Base-by-base conservation (phyloP, 2,113 vertebrate species). In the Macaca nemestrina region DNA sequence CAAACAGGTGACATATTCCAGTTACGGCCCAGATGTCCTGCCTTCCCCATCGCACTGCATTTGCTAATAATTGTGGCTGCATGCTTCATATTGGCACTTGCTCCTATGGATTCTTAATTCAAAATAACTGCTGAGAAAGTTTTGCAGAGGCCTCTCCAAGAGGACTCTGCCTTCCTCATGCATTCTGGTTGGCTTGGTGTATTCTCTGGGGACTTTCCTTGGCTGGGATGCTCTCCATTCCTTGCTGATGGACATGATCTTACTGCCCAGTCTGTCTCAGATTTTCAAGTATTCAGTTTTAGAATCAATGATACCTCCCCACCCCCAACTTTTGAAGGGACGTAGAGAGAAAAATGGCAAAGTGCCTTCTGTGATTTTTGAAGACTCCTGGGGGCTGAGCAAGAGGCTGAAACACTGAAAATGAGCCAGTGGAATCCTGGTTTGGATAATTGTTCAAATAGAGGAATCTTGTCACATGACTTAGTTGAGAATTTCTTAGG, bases 81-180 rank as follows among this genome's bases (percentile, higher is more conserved):
- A 1, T 1, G 5, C 70, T 75, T 92, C 6, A 0, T 43, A 7
- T 6, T 12, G 30, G 12, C 64, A 0, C 23, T 25, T 76, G 57
- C 23, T 61, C 43, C 50, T 43, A 0, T 14, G 32, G 64, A n/a
- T 30, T 88, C 82, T 48, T 35, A 57, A 43, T 38, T 87, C 57
- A 35, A 0, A 68, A 11, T 52, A 75, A 55, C 50, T 68, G 10
- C 68, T 23, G 32, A 25, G 70, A 10, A 32, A 11, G 30, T 73
- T 91, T 73, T 64, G 38, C n/a, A 79, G 72, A 72, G 35, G 67
- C 9, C 6, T 9, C 16, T 12, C 50, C 18, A 3, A 43, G 25
- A 68, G 40, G 43, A 2, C 8, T 22, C 35, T 50, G 30, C 1
- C 2, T 27, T 38, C 32, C 75, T 5, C 1, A 2, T 25, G 27